A percentile compares a stretch with the other conserved stretches of the same genome.
Evolutionary conservation across 2,888 invertebrate species (phyloP).

Genomic region (Cataglyphis cursor): DNA sequence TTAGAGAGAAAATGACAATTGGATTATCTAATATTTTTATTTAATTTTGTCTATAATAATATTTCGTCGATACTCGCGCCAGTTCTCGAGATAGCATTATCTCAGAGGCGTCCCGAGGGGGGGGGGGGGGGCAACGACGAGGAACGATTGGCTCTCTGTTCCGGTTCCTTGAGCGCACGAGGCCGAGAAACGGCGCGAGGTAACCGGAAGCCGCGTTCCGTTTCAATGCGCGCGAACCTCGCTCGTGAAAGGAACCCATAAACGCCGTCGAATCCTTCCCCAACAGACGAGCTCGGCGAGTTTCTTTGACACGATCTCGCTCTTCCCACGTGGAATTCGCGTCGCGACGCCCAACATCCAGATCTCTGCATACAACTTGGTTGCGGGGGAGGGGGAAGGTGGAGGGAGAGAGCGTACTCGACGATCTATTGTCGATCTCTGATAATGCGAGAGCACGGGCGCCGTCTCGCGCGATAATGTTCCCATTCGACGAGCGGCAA

Average conservation of each 20-base stretch:
- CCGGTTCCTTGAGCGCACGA: slow-evolving; percentile 50
- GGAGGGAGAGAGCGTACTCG: not conserved
- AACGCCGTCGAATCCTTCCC: slow-evolving; percentile 65
- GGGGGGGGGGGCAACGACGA: not conserved
- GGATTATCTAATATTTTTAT: not conserved
- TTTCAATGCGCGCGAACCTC: slow-evolving; percentile 68
- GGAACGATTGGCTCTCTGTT: slow-evolving; percentile 64
- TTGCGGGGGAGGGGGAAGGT: not conserved
- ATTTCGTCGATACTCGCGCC: not conserved
- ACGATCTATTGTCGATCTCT: slow-evolving; percentile 21
- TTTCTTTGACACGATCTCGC: slow-evolving; percentile 65
- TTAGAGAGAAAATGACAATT: not conserved
- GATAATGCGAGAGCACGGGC: slow-evolving; percentile 40
- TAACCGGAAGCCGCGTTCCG: slow-evolving; percentile 72
- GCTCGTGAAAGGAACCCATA: slow-evolving; percentile 70
- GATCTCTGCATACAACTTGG: slow-evolving; percentile 43
- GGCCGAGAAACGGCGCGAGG: slow-evolving; percentile 53
- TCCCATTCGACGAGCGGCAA: slow-evolving; percentile 38
- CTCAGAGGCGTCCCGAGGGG: not conserved
- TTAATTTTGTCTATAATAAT: not conserved
- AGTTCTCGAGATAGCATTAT: slow-evolving; percentile 39
- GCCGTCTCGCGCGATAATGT: slow-evolving; percentile 36
- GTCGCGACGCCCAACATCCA: slow-evolving; percentile 40
- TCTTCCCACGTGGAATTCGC: slow-evolving; percentile 46
- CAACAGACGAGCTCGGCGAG: slow-evolving; percentile 51